phyloP scores from a whole-genome alignment of 2,888 invertebrate species.

The Liopterus haemorrhoidalis region DNA sequence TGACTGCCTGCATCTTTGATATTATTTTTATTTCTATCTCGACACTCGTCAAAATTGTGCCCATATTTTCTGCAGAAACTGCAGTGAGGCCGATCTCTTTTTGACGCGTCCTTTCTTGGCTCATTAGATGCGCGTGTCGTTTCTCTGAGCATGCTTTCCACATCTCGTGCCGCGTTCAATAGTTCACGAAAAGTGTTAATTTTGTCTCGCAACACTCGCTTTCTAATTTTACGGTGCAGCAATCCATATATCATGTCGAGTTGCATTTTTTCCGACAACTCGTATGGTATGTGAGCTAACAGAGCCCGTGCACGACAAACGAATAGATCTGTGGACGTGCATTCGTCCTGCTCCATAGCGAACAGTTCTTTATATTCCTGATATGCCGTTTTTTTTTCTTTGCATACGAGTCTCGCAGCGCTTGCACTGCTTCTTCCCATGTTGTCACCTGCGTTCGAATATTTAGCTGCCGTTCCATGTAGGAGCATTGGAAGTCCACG shows the following conservation, averaged over 20 bases:
- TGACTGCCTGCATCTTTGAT: no score
- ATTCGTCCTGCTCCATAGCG: conserved; percentile 9
- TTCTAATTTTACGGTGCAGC: conserved; percentile 8
- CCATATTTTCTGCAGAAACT: no score
- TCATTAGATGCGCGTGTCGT: no score
- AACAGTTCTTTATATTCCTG: conserved; percentile 12
- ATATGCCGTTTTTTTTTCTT: conserved; percentile 8
- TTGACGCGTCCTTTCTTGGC: no score
- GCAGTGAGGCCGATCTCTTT: no score
- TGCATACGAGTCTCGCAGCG: conserved; percentile 14
- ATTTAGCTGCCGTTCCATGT: no score
- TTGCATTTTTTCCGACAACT: conserved; percentile 4
- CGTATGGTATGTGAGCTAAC: conserved; percentile 3
- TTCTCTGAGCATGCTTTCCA: conserved; percentile 3
- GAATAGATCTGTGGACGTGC: conserved; percentile 10
- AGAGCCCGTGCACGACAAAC: conserved; percentile 10
- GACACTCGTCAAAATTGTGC: no score
- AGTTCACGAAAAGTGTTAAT: conserved; percentile 6
- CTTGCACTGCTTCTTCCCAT: conserved; percentile 16
- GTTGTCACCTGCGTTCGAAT: no score
- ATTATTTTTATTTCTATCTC: no score
- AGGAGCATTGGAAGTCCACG: no score
- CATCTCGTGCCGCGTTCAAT: background rate
- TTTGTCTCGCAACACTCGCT: conserved; percentile 2
- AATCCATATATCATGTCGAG: conserved; percentile 16